Conservation (phyloP, 2,113 vertebrate species). For the Plecotus auritus region DNA sequence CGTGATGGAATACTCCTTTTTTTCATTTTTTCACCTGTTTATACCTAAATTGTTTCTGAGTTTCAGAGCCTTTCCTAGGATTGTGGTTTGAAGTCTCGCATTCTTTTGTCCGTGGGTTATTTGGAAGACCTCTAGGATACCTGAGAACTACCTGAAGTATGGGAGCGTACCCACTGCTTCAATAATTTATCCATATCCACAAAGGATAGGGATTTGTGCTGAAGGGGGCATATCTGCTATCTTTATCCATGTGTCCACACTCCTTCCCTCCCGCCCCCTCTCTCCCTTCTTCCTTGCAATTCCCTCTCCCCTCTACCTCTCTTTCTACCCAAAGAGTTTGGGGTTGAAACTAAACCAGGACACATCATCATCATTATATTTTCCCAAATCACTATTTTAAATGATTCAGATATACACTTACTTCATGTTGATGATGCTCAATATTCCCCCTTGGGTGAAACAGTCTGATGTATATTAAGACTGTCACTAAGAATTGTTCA, state of each 20-base stretch:
- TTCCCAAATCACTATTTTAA: conserved; percentile 44
- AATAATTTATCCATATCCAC: neutral
- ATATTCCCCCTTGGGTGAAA: conserved; percentile 68
- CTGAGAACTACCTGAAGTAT: neutral
- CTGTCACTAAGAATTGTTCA: conserved; percentile 83
- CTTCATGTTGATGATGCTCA: conserved; percentile 60
- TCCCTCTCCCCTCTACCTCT: neutral
- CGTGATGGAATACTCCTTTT: neutral
- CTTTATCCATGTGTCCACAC: neutral
- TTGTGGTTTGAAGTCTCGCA: neutral
- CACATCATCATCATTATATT: conserved; percentile 40
- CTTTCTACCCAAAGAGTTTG: neutral
- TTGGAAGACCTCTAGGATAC: neutral
- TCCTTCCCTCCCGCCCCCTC: neutral
- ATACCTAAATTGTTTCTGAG: neutral
- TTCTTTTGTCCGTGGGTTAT: neutral
- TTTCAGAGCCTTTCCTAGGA: neutral
- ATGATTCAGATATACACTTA: conserved; percentile 55
- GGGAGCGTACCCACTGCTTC: neutral
- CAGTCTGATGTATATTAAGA: conserved; percentile 80
- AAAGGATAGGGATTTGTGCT: neutral
- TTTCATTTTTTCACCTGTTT: neutral
- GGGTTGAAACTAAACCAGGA: neutral
- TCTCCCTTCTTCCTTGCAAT: neutral
- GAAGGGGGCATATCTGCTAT: neutral